Base-by-base conservation (phyloP, 2,797 vertebrate genomes). In the Vultur gryphus region DNA sequence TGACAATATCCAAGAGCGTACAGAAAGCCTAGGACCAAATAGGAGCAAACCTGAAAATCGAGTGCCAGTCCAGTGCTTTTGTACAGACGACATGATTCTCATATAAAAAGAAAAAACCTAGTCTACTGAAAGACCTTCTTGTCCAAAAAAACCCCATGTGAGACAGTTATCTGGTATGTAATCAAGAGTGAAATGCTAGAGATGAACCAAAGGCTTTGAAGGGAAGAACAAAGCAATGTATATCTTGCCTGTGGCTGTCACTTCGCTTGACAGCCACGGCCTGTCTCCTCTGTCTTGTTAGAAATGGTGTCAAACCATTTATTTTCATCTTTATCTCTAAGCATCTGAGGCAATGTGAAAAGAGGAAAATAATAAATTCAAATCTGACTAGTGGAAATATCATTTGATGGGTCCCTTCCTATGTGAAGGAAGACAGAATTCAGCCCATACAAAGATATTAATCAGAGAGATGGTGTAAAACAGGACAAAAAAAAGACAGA, bases 161-260 rank as follows among this genome's bases (percentile, higher is more conserved):
- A 88, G 83, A 66, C 65, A 44, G 25, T 76, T 83, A 37, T 28
- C 64, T 86, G 85, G 41, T 70, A 18, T 49, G 43, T 54, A 84
- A 95, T 75, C 37, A 90, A 41, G 55, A 88, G 11, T 67, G 85
- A 90, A 94, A 91, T 52, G 52, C 52, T 78, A 35, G 59, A 73
- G 55, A 66, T 67, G 69, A 94, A 84, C 44, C 46, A 49, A 90
- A 91, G 70, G 61, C 61, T 96, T 86, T 90, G 92, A 84, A 92
- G 54, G 33, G 65, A 77, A 91, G 83, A 95, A 72, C 72, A 93
- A 91, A 95, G 69, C 0, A 4, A 48, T 41, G 13, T 57, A 14
- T n/a, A 16, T 59, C 52, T 89, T 35, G 6, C 69, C 86, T 86
- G 46, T 43, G 29, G 49, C 88, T 95, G 79, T 89, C 77, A n/a